Base-by-base conservation (phyloP, 53 echinoderm and acorn worm species). In the Arbacia lixula region DNA sequence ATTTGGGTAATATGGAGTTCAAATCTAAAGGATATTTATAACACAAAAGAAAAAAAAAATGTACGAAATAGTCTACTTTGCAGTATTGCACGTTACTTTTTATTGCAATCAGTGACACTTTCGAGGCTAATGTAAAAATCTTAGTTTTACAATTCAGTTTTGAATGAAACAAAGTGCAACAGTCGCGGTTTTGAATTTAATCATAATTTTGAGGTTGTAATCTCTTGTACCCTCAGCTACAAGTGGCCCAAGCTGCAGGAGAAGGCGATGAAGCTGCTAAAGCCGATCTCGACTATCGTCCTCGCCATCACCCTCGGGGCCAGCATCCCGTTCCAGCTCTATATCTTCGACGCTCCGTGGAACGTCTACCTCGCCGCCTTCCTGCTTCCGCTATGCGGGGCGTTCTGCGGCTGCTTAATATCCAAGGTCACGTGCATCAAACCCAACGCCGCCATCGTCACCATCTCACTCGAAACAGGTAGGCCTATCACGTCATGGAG, bases 381-480 rank as follows among this genome's bases (percentile, higher is more conserved):
- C 43, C 74, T 95, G 55, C 62, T 95, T 12, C 93, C 95, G 12
- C 38, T 93, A 4, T 75, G 93, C 4, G 96, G 96, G 0, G 91
- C 84, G 17, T 50, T 88, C 51, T 66, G 86, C 39, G 96, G 93
- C 34, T 66, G 89, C 68, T 32, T 81, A 36, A 85, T 95, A 14
- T 63, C 93, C 14, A 90, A 90, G 42, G 76, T 91, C 39, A 84
- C 85, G 4, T 88, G 88, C 33, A 36, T 89, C 40, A 46, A 93
- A 28, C 86, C 89, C 0, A 77, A 56, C 53, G 78, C 84, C 4
- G 91, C 89, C 41, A 72, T 89, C 60, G 60, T 88, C 43, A 95
- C 99, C 1, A 94, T 99, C 36, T 92, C 90, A 24, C 72, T 94
- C 33, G 99, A 99, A 57, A 99, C 99, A 39, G 99, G 91, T 81